Percentiles rank a stretch among this genome's conserved stretches.
phyloP scores from a whole-genome alignment of 2,113 vertebrate species.

The Colaptes auratus region DNA sequence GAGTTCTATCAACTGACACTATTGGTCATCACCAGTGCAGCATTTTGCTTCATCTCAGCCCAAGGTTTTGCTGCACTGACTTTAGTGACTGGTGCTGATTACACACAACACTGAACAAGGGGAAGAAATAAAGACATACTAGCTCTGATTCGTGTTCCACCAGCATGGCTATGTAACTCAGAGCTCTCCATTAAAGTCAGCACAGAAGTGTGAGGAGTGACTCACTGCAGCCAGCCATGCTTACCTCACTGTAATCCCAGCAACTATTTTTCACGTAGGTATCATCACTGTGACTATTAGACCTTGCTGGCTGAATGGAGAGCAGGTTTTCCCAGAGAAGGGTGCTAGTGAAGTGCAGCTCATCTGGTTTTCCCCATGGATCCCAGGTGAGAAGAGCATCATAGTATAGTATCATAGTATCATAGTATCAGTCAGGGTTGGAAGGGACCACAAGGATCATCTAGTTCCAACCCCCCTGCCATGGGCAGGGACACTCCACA shows the following conservation, averaged over 20 bases:
- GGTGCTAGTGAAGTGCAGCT: rapidly evolving
- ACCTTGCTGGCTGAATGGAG: not conserved
- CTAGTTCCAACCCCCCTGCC: too few relatives aligned
- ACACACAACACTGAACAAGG: rapidly evolving
- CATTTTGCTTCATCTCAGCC: not conserved
- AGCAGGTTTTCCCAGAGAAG: not conserved
- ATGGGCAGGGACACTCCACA: too few relatives aligned
- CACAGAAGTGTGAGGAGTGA: not conserved
- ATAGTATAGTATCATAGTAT: too few relatives aligned
- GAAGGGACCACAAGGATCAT: too few relatives aligned
- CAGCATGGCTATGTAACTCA: not conserved
- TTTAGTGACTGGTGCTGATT: not conserved
- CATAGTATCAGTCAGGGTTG: too few relatives aligned
- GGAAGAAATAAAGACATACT: not conserved
- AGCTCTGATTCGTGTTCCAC: not conserved
- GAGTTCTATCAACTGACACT: not conserved
- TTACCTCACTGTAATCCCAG: not conserved
- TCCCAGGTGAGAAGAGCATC: not conserved
- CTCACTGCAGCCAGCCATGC: not conserved
- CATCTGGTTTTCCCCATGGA: rapidly evolving
- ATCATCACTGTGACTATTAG: not conserved
- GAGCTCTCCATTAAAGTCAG: not conserved
- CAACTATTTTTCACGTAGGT: rapidly evolving
- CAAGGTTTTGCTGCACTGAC: not conserved
- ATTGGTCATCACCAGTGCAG: not conserved